Evolutionary conservation across 64 coral and sea anemone genomes (phyloP).

Genomic region (Montipora capricornis): DNA sequence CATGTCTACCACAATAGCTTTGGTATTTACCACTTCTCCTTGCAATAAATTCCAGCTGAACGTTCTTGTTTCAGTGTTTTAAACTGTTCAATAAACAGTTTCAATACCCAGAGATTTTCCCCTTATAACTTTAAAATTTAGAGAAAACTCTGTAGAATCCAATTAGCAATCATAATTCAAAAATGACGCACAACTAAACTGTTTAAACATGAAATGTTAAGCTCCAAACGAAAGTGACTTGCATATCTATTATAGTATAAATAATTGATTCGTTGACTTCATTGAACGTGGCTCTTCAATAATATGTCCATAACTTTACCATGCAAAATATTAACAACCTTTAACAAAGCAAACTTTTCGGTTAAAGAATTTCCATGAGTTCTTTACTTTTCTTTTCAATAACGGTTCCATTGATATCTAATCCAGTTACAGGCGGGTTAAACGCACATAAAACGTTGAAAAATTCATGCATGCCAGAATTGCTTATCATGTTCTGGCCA

Average conservation of each 20-base stretch:
- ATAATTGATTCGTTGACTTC: neutral
- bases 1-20: too few relatives aligned
- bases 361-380: neutral
- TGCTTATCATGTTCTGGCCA: slow-evolving; percentile 85
- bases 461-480: slow-evolving; percentile 63
- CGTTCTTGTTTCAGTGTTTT: neutral
- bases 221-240: neutral
- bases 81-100: neutral
- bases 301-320: neutral
- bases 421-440: neutral
- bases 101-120: too few relatives aligned
- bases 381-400: slow-evolving; percentile 43
- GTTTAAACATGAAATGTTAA: neutral
- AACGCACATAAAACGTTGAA: slow-evolving; percentile 36
- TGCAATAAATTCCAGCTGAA: too few relatives aligned
- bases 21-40: too few relatives aligned
- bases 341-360: slow-evolving; percentile 6
- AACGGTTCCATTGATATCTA: slow-evolving; percentile 80
- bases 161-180: neutral
- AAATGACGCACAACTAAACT: neutral
- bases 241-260: neutral
- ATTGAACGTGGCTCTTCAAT: neutral
- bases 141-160: neutral
- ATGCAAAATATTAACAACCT: slow-evolving; percentile 2
- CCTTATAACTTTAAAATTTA: neutral